A percentile compares a stretch with the other conserved stretches of the same genome.
phyloP scores from a whole-genome alignment of 2,113 vertebrate genomes.

The Solea senegalensis region DNA sequence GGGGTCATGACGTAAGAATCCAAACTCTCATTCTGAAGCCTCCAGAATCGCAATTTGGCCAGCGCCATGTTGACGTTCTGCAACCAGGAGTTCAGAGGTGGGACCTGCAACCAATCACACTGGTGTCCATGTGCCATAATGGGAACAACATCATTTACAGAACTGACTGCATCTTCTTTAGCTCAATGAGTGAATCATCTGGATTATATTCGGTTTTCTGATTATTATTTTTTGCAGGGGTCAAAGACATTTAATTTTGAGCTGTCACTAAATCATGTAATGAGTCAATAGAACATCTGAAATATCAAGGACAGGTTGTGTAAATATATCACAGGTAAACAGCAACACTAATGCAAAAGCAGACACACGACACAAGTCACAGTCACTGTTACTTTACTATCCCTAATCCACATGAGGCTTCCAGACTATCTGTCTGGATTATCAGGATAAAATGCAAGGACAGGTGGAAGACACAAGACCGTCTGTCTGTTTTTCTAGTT shows the following conservation, averaged over 20 bases:
- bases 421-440: constrained; percentile 56
- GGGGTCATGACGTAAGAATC: too few relatives aligned
- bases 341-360: constrained; percentile 6
- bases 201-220: too few relatives aligned
- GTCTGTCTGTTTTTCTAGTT: constrained; percentile 42
- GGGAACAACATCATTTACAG: too few relatives aligned
- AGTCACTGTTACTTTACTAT: constrained; percentile 35
- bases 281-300: neutral
- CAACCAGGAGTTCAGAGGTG: too few relatives aligned
- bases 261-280: neutral
- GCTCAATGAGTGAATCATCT: too few relatives aligned
- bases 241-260: neutral
- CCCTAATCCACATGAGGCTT: constrained; percentile 41
- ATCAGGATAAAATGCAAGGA: constrained; percentile 46
- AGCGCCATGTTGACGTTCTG: too few relatives aligned
- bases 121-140: too few relatives aligned
- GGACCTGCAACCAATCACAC: too few relatives aligned
- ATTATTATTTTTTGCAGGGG: neutral
- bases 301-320: neutral
- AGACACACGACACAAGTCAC: constrained; percentile 26
- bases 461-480: constrained; percentile 38
- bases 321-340: constrained; percentile 9
- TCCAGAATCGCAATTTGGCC: too few relatives aligned
- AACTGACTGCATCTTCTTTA: too few relatives aligned
- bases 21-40: too few relatives aligned